These are phyloP conservation scores for Rambutsinella grinnellia DNA, from an alignment of 2,888 invertebrate genomes.

Conservation along the genomic window DNA sequence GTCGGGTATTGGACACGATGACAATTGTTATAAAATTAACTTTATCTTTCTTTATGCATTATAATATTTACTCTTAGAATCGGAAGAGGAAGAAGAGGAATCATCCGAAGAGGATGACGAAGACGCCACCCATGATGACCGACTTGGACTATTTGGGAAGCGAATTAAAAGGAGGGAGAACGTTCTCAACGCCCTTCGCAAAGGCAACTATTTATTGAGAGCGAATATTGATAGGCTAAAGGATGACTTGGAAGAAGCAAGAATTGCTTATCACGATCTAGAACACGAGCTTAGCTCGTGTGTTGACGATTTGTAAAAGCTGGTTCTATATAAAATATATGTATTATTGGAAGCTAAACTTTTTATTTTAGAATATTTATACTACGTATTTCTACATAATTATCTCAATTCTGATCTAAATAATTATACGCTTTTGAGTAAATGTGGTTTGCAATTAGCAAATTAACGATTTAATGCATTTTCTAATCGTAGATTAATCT, in stretches of 20 bases:
- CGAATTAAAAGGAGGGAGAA: conserved; percentile 77
- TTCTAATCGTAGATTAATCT: too few relatives aligned
- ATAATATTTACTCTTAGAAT: too few relatives aligned
- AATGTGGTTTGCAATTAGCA: too few relatives aligned
- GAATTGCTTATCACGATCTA: conserved; percentile 81
- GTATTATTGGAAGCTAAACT: too few relatives aligned
- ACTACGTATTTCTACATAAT: too few relatives aligned
- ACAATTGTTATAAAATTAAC: conserved; percentile 17
- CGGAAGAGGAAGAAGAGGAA: conserved; percentile 68
- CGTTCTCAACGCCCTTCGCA: conserved; percentile 83
- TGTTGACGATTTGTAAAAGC: conserved; percentile 79
- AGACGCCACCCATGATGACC: conserved; percentile 70
- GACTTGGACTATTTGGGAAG: conserved; percentile 55
- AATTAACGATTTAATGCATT: too few relatives aligned
- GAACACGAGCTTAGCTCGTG: conserved; percentile 90
- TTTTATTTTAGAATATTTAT: too few relatives aligned
- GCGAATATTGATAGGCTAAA: conserved; percentile 89
- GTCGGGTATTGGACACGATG: conserved; percentile 41
- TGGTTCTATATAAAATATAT: too few relatives aligned
- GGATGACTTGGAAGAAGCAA: conserved; percentile 86
- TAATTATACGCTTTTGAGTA: too few relatives aligned
- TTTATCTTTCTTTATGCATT: conserved; percentile 1
- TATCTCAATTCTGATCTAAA: too few relatives aligned
- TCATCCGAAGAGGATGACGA: conserved; percentile 70
- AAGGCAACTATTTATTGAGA: conserved; percentile 88